Percentiles rank a stretch among this genome's conserved stretches.
Evolutionary conservation across 2,797 vertebrate species (phyloP).

Genomic region (Mormyrops boulengeri): DNA sequence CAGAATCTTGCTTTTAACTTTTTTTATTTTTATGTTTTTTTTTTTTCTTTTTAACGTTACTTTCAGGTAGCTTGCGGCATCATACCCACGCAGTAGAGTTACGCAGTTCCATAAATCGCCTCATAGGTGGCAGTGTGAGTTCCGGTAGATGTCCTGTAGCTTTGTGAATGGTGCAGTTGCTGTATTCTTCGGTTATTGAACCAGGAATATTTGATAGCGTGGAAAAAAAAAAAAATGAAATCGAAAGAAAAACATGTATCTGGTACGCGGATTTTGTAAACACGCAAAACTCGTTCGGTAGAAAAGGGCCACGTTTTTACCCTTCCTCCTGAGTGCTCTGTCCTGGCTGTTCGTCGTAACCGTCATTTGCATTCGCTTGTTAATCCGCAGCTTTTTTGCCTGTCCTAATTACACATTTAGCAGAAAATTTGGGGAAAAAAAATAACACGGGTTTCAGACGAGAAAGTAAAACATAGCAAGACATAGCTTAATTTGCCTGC

Average conservation of each 20-base stretch:
- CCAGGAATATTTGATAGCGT: conserved; percentile 40
- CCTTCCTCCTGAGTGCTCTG: conserved; percentile 30
- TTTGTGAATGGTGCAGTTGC: conserved; percentile 62
- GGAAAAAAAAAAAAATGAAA: conserved; percentile 25
- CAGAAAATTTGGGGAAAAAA: conserved; percentile 24
- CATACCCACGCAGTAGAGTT: conserved; percentile 41
- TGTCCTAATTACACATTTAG: conserved; percentile 36
- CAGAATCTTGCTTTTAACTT: conserved; percentile 42
- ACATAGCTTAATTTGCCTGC: conserved; percentile 13
- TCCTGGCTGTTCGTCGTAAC: conserved; percentile 33
- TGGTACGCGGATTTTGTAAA: conserved; percentile 30
- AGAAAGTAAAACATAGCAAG: conserved; percentile 27
- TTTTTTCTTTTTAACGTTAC: conserved; percentile 51
- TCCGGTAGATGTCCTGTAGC: conserved; percentile 60
- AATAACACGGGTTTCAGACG: conserved; percentile 30
- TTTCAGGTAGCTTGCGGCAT: conserved; percentile 43
- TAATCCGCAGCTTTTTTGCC: conserved; percentile 32
- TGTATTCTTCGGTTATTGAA: conserved; percentile 50
- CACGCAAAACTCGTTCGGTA: conserved; percentile 28
- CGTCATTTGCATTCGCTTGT: conserved; percentile 47
- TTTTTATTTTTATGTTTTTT: conserved; percentile 24
- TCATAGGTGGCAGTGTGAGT: conserved; percentile 58
- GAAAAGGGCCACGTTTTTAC: conserved; percentile 23
- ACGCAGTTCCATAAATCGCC: conserved; percentile 55
- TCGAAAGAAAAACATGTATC: conserved; percentile 16